Evolutionary conservation across 2,113 vertebrate species (phyloP), one percentile per base, ranked within the genome.

Genomic region (Grus americana): DNA sequence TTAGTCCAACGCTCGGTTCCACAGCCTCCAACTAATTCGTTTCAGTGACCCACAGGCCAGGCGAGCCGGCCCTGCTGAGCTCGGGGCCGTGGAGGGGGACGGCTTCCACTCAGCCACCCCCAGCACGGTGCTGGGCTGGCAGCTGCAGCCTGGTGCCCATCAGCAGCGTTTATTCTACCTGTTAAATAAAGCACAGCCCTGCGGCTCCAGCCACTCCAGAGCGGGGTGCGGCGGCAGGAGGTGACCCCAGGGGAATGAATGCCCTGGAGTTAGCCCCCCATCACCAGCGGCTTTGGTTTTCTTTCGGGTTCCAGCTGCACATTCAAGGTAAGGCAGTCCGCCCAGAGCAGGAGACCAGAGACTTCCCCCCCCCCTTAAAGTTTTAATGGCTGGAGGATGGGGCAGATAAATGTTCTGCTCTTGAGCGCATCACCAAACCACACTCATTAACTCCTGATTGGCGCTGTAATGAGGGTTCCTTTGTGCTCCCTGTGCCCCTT

Each of bases 201-300:
- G 11, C 1, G 6, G 36, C 54, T 78, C 42, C 2, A 2, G 13
- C 54, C 18, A 1, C 27, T 5, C 27, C 20, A 3, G 4, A 3
- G 30, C 2, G 12, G 1, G 15, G 13, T 26, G 42, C 65, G n/a
- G 58, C 27, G 30, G 62, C 29, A 40, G 40, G 15, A 54, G 62
- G 49, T 50, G 61, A 80, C 46, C 49, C 57, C 71, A 61, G 47
- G 29, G 22, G 22, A 30, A 15, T 3, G 11, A 24, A 8, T 20
- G 8, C 52, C 75, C 57, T 24, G 6, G 15, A 20, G 9, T 9
- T 36, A 30, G 24, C 78, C 59, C n/a, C 46, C 38, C 42, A 12
- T 18, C 12, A 2, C 42, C 5, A 0, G 6, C 20, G 38, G 58
- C 36, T 15, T 49, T 15, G n/a, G 8, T 5, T 79, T 61, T 62